Evolutionary conservation across 2,113 vertebrate genomes (phyloP).

Genomic region (Tretioscincus oriximinensis): DNA sequence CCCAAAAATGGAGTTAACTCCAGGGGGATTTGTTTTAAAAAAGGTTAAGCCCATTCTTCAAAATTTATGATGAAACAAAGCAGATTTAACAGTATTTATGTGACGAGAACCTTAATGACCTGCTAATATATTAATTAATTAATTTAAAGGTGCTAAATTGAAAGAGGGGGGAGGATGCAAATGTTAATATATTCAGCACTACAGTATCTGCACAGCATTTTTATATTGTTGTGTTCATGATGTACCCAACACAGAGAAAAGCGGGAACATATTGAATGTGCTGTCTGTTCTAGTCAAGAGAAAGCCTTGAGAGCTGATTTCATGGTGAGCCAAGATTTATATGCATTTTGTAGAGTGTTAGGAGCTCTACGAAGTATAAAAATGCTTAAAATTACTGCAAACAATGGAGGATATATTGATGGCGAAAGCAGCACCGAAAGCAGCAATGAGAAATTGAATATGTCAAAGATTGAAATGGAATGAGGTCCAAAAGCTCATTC

Average conservation of each 20-base stretch:
- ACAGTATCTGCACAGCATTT: conserved; percentile 23
- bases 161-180: not conserved
- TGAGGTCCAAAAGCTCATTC: conserved; percentile 54
- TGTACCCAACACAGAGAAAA: conserved; percentile 28
- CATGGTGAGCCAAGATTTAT: conserved; percentile 37
- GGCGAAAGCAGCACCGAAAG: conserved; percentile 54
- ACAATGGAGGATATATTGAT: conserved; percentile 52
- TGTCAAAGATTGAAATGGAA: conserved; percentile 53
- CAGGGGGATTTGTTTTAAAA: too few species aligned
- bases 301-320: conserved; percentile 38
- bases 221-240: not conserved
- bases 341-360: conserved; percentile 39
- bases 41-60: too few species aligned
- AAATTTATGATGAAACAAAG: too few species aligned
- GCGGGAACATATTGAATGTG: not conserved
- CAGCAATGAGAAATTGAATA: conserved; percentile 50
- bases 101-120: too few species aligned
- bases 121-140: not conserved
- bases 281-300: not conserved
- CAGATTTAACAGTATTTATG: too few species aligned
- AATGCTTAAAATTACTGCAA: conserved; percentile 43
- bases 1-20: too few species aligned
- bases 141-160: not conserved
- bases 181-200: not conserved
- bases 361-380: conserved; percentile 29